Evolutionary conservation across 2,888 invertebrate species (phyloP).

Genomic region (Pomacea canaliculata): DNA sequence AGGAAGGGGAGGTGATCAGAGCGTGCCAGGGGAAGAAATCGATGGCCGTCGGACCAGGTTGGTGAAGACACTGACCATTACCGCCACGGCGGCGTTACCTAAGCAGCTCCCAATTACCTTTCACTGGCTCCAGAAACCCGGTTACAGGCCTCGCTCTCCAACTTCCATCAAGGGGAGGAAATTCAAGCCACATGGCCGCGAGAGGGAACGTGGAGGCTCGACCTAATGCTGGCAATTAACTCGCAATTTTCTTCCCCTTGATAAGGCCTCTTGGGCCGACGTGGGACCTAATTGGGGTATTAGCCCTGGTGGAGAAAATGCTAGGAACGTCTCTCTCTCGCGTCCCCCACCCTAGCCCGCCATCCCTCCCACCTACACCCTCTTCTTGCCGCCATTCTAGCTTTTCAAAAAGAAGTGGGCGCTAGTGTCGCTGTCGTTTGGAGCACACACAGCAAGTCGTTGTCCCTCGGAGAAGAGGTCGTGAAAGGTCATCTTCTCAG

Average conservation of each 20-base stretch:
- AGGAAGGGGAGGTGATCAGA: too few relatives aligned
- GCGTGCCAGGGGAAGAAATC: neutral
- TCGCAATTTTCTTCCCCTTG: slow-evolving; percentile 32
- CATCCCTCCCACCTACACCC: slow-evolving; percentile 2
- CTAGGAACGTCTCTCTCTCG: slow-evolving; percentile 4
- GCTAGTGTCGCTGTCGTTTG: too few relatives aligned
- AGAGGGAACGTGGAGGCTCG: slow-evolving; percentile 15
- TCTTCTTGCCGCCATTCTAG: too few relatives aligned
- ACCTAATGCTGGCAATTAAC: slow-evolving; percentile 33
- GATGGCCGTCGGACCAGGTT: slow-evolving; percentile 4
- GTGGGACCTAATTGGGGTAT: slow-evolving; percentile 31
- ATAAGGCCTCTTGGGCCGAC: slow-evolving; percentile 32
- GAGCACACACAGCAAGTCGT: too few relatives aligned
- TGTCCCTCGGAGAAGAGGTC: too few relatives aligned
- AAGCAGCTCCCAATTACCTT: slow-evolving; percentile 22
- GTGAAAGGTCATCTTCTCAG: too few relatives aligned
- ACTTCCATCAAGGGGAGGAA: slow-evolving; percentile 25
- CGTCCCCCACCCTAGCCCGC: slow-evolving; percentile 2
- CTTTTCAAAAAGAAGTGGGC: too few relatives aligned
- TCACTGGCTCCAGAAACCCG: slow-evolving; percentile 8
- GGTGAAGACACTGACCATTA: slow-evolving; percentile 12
- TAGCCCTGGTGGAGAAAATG: slow-evolving; percentile 19
- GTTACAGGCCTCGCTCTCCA: slow-evolving; percentile 4
- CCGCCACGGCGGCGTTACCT: slow-evolving; percentile 16
- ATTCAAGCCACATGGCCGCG: slow-evolving; percentile 25